Evolutionary conservation across 2,888 invertebrate genomes (phyloP).

Genomic region (Drosophila leonis): DNA sequence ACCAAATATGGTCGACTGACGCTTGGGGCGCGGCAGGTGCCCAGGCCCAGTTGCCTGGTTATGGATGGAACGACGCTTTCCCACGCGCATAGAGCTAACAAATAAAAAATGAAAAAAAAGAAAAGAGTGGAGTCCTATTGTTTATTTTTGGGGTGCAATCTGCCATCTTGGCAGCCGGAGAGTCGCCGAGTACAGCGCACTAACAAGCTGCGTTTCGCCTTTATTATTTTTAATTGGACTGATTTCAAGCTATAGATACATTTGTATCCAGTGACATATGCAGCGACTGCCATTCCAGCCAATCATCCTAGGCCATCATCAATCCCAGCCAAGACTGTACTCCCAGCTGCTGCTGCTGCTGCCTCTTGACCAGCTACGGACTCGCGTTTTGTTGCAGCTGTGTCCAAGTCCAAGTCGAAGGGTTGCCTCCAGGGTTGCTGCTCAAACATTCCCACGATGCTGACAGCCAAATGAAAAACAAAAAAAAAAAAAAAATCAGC

Average conservation of each 20-base stretch:
- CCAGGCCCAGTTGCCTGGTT: conserved; percentile 6
- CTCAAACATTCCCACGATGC: conserved; percentile 68
- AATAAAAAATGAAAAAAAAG: neutral
- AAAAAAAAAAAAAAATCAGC: conserved; percentile 55
- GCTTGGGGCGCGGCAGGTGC: conserved; percentile 53
- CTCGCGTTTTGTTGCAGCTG: conserved; percentile 52
- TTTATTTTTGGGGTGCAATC: conserved; percentile 68
- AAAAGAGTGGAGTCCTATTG: conserved; percentile 57
- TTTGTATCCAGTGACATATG: conserved; percentile 76
- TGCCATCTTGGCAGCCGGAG: conserved; percentile 66
- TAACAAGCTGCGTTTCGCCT: conserved; percentile 76
- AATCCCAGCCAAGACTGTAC: conserved; percentile 51
- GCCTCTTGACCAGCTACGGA: conserved; percentile 56
- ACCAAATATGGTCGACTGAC: conserved; percentile 39
- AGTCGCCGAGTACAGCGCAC: conserved; percentile 22
- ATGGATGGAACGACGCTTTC: conserved; percentile 46
- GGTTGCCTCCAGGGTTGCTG: conserved; percentile 74
- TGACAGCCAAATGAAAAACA: conserved; percentile 17
- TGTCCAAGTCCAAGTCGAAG: conserved; percentile 54
- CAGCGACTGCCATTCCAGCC: conserved; percentile 49
- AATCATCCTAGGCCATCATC: conserved; percentile 77
- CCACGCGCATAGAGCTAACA: conserved; percentile 56
- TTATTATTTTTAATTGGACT: conserved; percentile 80
- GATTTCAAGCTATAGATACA: conserved; percentile 78
- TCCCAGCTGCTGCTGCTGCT: conserved; percentile 4